These are phyloP conservation scores for Periophthalmus magnuspinnatus DNA, from an alignment of 2,797 vertebrate genomes.

Conservation along the genomic window DNA sequence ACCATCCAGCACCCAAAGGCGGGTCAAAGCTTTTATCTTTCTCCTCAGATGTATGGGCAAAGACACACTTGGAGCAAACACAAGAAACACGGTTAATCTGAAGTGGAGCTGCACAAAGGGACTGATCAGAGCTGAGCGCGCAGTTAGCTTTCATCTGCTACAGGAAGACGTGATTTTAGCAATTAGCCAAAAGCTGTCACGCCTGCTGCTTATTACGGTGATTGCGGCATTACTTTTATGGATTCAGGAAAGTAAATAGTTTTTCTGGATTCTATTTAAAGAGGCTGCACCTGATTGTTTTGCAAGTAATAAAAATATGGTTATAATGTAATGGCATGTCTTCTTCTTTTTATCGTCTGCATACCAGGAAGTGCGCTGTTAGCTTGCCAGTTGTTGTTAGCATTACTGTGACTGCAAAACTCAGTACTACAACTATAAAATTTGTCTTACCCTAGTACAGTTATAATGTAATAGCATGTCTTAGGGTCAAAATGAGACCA, in stretches of 20 bases:
- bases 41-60: slow-evolving; percentile 27
- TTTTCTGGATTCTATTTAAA: too few relatives aligned
- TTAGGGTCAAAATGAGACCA: too few relatives aligned
- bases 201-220: not conserved
- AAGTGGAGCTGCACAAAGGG: slow-evolving; percentile 10
- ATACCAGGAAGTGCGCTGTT: too few relatives aligned
- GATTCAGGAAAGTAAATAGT: not conserved
- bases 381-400: too few relatives aligned
- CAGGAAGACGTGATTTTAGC: not conserved
- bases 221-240: not conserved
- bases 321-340: too few relatives aligned
- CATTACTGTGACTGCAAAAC: too few relatives aligned
- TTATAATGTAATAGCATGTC: too few relatives aligned
- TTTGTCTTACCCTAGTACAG: too few relatives aligned
- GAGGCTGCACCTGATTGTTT: too few relatives aligned
- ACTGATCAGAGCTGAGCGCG: not conserved
- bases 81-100: slow-evolving; percentile 5
- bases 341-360: too few relatives aligned
- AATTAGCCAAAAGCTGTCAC: slow-evolving; percentile 6
- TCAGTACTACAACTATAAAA: too few relatives aligned
- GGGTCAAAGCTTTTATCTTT: slow-evolving; percentile 6
- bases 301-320: too few relatives aligned
- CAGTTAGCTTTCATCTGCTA: not conserved
- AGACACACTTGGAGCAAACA: slow-evolving; percentile 17
- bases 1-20: slow-evolving; percentile 24